Conservation (phyloP, 2,113 vertebrate species). For the Podiceps cristatus region DNA sequence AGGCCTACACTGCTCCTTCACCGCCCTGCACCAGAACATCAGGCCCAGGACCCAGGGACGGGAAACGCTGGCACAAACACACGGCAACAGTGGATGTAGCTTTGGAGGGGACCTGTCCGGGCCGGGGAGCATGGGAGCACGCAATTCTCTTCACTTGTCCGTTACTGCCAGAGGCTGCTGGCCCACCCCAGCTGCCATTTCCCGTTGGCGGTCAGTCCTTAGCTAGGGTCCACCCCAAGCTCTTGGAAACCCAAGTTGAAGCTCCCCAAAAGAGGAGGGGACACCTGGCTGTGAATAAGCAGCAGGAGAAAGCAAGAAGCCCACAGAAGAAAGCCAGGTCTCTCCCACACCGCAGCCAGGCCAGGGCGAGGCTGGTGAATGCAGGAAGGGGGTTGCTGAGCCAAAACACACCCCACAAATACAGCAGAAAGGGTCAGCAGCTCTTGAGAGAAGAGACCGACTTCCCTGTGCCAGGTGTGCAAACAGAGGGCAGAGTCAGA, state of each 20-base stretch:
- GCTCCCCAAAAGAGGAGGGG: background rate
- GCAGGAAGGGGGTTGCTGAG: background rate
- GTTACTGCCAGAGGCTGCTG: background rate
- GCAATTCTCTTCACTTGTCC: background rate
- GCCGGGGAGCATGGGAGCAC: fast-evolving
- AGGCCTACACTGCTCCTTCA: background rate
- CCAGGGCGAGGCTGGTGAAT: background rate
- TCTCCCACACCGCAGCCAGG: background rate
- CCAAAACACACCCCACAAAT: background rate
- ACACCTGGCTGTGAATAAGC: background rate
- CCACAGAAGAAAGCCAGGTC: background rate
- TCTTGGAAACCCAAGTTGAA: background rate
- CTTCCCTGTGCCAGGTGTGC: background rate
- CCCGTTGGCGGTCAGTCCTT: background rate
- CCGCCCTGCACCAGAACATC: background rate
- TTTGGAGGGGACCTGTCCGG: background rate
- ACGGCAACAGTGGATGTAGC: fast-evolving
- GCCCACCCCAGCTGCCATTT: background rate
- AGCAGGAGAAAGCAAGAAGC: background rate
- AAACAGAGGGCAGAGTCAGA: background rate
- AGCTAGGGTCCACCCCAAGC: background rate
- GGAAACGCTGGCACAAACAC: fast-evolving
- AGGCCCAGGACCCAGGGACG: background rate
- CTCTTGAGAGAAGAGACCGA: background rate
- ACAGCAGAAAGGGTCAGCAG: background rate